Base-by-base conservation (phyloP, 2,888 invertebrate genomes). In the Norana najaformis region DNA sequence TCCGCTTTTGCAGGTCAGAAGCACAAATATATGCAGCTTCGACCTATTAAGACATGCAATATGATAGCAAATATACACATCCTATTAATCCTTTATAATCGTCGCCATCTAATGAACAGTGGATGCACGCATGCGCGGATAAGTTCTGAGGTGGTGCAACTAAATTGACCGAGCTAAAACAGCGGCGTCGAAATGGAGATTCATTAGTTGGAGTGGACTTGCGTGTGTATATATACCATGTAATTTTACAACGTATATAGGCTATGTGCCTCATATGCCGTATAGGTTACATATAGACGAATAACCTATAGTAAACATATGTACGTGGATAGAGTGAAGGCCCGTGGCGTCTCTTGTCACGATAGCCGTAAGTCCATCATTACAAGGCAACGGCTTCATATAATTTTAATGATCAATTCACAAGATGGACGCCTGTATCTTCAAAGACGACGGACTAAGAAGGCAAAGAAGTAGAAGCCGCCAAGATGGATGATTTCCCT, bases 361-460 rank as follows among this genome's bases (percentile, higher is more conserved):
- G 85, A 85, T 36, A 85, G 36, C 85, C 85, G 35, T 35, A 37
- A 36, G 85, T 85, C 37, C 36, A 85, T 85, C 85, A 85, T 85
- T 85, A 85, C 69, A n/a, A n/a, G 85, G 37, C 37, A 85, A 85
- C 35, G 30, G 85, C 85, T 35, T 85, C 85, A 85, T 85, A 85
- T 85, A 85, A 85, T 36, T 85, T 85, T 85, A 85, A 85, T 85
- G 85, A 85, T 85, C 85, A 85, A 85, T 85, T 85, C 85, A 36
- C 5, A 37, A 36, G 37, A 85, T 85, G 36, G 85, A 85, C 85
- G 69, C 0, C 69, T 30, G 69, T n/a, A 69, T 69, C 69, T 69
- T 69, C 69, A 69, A 69, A 69, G 69, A n/a, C 69, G n/a, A 69
- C 69, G 69, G 1, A n/a, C 23, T 6, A 30, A 5, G 23, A 47